These are phyloP conservation scores for Stenchaetothrips biformis DNA, from an alignment of 2,888 invertebrate genomes.

Conservation along the genomic window DNA sequence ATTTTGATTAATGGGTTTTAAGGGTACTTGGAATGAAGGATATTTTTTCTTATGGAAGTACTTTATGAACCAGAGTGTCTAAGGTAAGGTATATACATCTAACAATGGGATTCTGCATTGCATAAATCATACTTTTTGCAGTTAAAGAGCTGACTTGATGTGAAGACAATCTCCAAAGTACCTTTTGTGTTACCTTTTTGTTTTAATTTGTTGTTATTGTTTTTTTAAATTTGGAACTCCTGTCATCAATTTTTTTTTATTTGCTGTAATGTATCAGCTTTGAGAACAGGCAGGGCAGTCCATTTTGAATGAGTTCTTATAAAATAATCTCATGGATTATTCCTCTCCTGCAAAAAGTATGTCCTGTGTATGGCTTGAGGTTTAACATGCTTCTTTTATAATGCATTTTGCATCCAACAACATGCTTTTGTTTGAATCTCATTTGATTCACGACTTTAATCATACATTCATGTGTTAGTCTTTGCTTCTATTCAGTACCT, in stretches of 20 bases:
- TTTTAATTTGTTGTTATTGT: background rate
- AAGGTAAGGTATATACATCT: background rate
- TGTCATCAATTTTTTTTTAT: background rate
- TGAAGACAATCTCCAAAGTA: background rate
- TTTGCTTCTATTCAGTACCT: too few species aligned
- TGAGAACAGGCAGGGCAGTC: background rate
- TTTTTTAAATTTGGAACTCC: background rate
- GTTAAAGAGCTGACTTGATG: background rate
- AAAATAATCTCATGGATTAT: background rate
- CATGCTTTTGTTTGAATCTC: background rate
- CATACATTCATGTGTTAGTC: too few species aligned
- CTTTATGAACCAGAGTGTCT: background rate
- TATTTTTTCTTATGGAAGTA: background rate
- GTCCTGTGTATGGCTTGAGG: background rate
- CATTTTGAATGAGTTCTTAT: background rate
- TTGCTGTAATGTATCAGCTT: background rate
- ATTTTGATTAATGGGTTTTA: background rate
- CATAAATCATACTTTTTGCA: background rate
- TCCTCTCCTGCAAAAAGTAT: slow-evolving; percentile 16
- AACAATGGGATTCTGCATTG: background rate
- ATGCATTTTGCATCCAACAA: background rate
- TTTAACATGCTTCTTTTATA: background rate
- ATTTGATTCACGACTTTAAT: background rate
- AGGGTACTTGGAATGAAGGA: background rate
- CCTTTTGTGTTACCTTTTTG: background rate